Evolutionary conservation across 2,113 vertebrate genomes (phyloP).

Genomic region (Suncus etruscus): DNA sequence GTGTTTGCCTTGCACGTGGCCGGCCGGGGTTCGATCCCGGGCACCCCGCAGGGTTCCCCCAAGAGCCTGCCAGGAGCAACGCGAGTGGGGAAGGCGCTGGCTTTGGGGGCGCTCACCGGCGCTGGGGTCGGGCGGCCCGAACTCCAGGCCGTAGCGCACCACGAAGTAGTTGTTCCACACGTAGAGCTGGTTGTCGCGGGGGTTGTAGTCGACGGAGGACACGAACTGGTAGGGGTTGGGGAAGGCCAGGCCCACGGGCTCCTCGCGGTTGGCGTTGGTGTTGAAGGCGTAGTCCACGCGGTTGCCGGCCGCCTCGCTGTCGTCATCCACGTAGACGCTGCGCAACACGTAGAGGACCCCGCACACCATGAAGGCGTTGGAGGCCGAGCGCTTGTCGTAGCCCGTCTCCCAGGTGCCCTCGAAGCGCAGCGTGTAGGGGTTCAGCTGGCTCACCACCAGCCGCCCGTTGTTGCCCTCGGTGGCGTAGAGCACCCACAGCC

Average conservation of each 20-base stretch:
- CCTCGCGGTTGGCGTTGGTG: slow-evolving; percentile 92
- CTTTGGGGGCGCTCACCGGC: slow-evolving; percentile 84
- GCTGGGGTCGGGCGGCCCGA: slow-evolving; percentile 93
- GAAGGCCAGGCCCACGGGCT: slow-evolving; percentile 91
- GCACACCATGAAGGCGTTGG: slow-evolving; percentile 98
- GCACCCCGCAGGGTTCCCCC: no score
- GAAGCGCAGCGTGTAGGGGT: slow-evolving; percentile 96
- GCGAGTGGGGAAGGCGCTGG: accelerated
- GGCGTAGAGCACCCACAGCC: slow-evolving; percentile 97
- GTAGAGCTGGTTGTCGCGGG: slow-evolving; percentile 96
- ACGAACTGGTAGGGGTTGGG: slow-evolving; percentile 98
- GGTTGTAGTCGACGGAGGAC: slow-evolving; percentile 97
- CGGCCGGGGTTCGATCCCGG: no score
- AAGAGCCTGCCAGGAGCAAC: no score
- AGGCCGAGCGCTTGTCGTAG: slow-evolving; percentile 96
- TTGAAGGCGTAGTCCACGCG: slow-evolving; percentile 95
- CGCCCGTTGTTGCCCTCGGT: slow-evolving; percentile 95
- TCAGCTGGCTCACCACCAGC: slow-evolving; percentile 95
- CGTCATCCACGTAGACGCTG: slow-evolving; percentile 95
- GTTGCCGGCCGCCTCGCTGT: slow-evolving; percentile 94
- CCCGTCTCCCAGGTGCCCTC: slow-evolving; percentile 97
- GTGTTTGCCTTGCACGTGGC: no score
- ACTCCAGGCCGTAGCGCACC: slow-evolving; percentile 94
- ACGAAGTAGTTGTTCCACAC: slow-evolving; percentile 98
- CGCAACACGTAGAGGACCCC: slow-evolving; percentile 96